phyloP scores from a whole-genome alignment of 2,888 invertebrate species.

The Spodoptera littoralis region DNA sequence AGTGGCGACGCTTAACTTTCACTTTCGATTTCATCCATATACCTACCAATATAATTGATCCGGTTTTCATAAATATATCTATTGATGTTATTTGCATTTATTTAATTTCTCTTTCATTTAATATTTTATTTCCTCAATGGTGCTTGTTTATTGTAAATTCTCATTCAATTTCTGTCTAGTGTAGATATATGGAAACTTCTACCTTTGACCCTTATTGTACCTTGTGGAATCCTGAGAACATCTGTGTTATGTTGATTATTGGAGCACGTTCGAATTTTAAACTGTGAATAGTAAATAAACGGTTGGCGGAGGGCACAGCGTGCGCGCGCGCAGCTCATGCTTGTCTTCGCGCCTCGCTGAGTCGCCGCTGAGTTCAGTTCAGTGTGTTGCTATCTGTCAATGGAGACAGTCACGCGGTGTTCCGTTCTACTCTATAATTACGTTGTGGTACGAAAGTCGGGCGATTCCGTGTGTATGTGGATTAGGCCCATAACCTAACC shows the following conservation, averaged over 20 bases:
- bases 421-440: slow-evolving; percentile 62
- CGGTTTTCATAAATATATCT: slow-evolving; percentile 33
- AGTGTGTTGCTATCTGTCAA: slow-evolving; percentile 82
- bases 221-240: slow-evolving; percentile 65
- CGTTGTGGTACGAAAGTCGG: slow-evolving; percentile 63
- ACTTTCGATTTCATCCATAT: slow-evolving; percentile 67
- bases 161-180: not conserved
- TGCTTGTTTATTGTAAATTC: not conserved
- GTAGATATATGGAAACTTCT: slow-evolving; percentile 18
- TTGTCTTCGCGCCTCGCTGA: slow-evolving; percentile 59
- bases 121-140: not conserved
- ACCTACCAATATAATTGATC: slow-evolving; percentile 38
- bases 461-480: slow-evolving; percentile 65
- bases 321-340: slow-evolving; percentile 78
- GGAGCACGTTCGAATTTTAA: slow-evolving; percentile 83
- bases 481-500: slow-evolving; percentile 45
- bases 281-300: slow-evolving; percentile 87
- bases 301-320: slow-evolving; percentile 74
- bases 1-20: slow-evolving; percentile 70
- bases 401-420: slow-evolving; percentile 81
- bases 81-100: slow-evolving; percentile 34
- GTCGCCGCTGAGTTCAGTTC: slow-evolving; percentile 57
- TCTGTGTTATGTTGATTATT: slow-evolving; percentile 80
- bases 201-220: slow-evolving; percentile 54
- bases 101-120: slow-evolving; percentile 44